Evolutionary conservation across 2,113 vertebrate genomes (phyloP), one percentile per base, ranked within the genome.

Genomic region (Heloderma charlesbogerti): DNA sequence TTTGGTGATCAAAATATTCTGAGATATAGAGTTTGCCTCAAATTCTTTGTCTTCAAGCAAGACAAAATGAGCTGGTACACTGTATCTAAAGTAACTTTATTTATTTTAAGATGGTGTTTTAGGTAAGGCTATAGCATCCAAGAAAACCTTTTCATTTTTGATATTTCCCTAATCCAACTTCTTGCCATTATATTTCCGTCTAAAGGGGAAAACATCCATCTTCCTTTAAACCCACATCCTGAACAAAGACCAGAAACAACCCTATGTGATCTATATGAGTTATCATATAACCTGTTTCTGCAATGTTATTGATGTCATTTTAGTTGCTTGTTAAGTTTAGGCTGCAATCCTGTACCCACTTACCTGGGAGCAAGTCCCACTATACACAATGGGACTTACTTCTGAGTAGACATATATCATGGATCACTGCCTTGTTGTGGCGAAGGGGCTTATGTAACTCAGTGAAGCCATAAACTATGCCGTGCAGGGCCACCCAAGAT

Each of bases 261-360:
- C 15, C 0, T 83, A 88, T 90, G 77, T 80, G 12, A 69, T 31
- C 27, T 51, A 67, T 48, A 71, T 85, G 18, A 83, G 8, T 37
- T 86, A 67, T 80, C 25, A 63, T 20, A 74, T 8, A 90, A 16
- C 2, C 67, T 40, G 6, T 0, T 0, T 51, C 1, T 29, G 31
- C 6, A 60, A 6, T 86, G 71, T n/a, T 69, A 15, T 54, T 51
- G 27, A 37, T 88, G 10, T 67, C 31, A 45, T 78, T 67, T 66
- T 48, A 40, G 8, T 40, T 6, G 15, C 20, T 75, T 75, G 29
- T 57, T 48, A 75, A 12, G 51, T 54, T 54, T 54, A 10, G 51
- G 51, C 51, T 82, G 18, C n/a, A 74, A 22, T 63, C 16, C 16
- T 22, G 20, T 63, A 63, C 60, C 51, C 20, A 63, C 60, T 22